Evolutionary conservation across 2,797 vertebrate genomes (phyloP), one percentile per base, ranked within the genome.

Genomic region (Lepidocolaptes lacrymiger): DNA sequence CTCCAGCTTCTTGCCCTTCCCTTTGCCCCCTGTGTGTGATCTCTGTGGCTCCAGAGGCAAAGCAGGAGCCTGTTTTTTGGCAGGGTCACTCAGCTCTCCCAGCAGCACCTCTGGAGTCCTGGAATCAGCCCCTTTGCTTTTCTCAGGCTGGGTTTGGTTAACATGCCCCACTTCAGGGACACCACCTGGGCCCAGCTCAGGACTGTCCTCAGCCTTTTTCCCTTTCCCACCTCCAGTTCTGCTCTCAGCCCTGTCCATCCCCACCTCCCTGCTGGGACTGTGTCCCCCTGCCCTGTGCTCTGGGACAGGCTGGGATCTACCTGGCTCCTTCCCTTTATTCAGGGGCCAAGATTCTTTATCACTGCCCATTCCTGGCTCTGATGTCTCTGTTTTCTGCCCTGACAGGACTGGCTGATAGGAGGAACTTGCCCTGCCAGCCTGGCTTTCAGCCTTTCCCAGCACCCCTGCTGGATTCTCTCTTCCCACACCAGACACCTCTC

Each of bases 221-320:
- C 75, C 92, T 88, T 91, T 97, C 30, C 54, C 91, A 28, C 94
- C 96, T 56, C 76, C 68, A 10, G 44, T 81, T 59, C 52, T 88
- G 41, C 79, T 85, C 94, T 21, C 86, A 12, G 80, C 28, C 39
- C 79, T 86, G 49, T 94, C 95, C 63, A 26, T 2, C 51, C 66
- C 79, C 48, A 1, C 14, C 2, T 88, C 93, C 63, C 64, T 8
- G 52, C 37, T 7, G 43, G 87, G 56, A 27, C 66, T 6, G 2
- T 10, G 67, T 7, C 32, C 41, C n/a, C 9, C 32, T 34, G 28
- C 12, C 89, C 92, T 5, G 13, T 1, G 80, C 76, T 85, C 97
- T 23, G 67, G 52, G 56, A 68, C 24, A 19, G 28, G 22, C 2
- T 74, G 22, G 4, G 46, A 27, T 30, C 87, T 32, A 18, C 9